Evolutionary conservation across 2,113 vertebrate species (phyloP), one percentile per base, ranked within the genome.

Genomic region (Mormyrus lacerda): DNA sequence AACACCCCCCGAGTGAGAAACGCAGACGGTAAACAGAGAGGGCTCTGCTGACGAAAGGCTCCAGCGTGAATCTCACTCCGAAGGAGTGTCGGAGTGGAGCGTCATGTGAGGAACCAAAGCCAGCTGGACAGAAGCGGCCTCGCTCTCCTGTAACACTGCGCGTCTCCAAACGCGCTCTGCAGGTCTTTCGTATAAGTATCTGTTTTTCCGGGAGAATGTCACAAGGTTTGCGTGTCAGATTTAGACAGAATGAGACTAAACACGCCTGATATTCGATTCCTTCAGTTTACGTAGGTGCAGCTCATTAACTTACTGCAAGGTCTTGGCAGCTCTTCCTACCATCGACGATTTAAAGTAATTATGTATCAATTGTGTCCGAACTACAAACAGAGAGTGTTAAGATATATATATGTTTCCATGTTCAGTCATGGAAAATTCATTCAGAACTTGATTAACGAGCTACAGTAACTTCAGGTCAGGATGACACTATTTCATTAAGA

Each of bases 401-500:
- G 35, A 13, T 39, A 39, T 42, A 39, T 42, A 39, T 13, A 4
- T 19, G 73, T 42, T 42, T 7, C 73, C 73, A 19, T 79, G 31
- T 15, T 79, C 73, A 79, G 31, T 79, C 73, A 39, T 6, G 73
- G 31, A 15, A 19, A 39, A 42, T 39, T 79, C 73, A 79, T 79
- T 79, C 35, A 42, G 73, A 79, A 42, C 31, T 35, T 3, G 73
- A 79, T 42, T 39, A 79, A 79, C 31, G 6, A 39, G 35, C 35
- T 35, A 19, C 15, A 42, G 73, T 79, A 17, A 79, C 31, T 42
- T 42, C 15, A 39, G 35, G 73, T 79, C 35, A 79, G 31, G 69
- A 27, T 42, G 73, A 79, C 73, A 79, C 17, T 79, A 79, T 79
- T 79, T 79, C 73, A 79, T 79, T 79, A 42, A 79, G 73, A 79